Percentiles rank a stretch among this genome's conserved stretches.
Evolutionary conservation across 1,140 invertebrate species (phyloP).

Genomic region (Megathymus violae): DNA sequence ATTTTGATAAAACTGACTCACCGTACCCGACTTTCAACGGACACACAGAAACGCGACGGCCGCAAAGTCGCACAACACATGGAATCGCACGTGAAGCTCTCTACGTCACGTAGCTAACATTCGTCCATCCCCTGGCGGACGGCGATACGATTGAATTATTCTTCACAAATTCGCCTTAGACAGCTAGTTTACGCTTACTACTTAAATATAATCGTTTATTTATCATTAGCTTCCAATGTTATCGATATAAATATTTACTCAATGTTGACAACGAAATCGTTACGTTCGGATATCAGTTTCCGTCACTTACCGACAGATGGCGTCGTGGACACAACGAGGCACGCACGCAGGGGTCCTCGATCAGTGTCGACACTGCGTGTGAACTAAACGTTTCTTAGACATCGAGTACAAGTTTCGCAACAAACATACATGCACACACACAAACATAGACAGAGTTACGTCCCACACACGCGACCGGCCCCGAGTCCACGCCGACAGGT

Average conservation of each 20-base stretch:
- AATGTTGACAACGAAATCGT: slow-evolving; percentile 29
- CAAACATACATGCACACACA: slow-evolving; percentile 49
- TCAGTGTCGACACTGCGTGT: slow-evolving; percentile 36
- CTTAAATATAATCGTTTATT: slow-evolving; percentile 42
- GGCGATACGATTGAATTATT: slow-evolving; percentile 8
- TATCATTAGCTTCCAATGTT: slow-evolving; percentile 26
- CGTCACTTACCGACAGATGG: background rate
- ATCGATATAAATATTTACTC: slow-evolving; percentile 32
- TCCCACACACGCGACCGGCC: slow-evolving; percentile 35
- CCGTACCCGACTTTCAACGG: too few species aligned
- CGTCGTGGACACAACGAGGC: too few species aligned
- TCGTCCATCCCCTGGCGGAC: too few species aligned
- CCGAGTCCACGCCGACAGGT: slow-evolving; percentile 20
- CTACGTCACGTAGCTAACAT: slow-evolving; percentile 20
- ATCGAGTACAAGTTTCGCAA: slow-evolving; percentile 52
- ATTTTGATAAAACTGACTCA: too few species aligned
- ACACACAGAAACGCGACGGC: too few species aligned
- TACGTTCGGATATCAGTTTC: slow-evolving; percentile 5
- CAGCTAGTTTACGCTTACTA: slow-evolving; percentile 46
- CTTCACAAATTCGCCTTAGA: too few species aligned
- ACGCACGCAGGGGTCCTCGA: background rate
- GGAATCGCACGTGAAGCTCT: slow-evolving; percentile 13
- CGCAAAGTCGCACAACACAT: too few species aligned
- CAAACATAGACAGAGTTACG: slow-evolving; percentile 44
- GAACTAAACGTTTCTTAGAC: slow-evolving; percentile 47